Base-by-base conservation (phyloP, 1,140 invertebrate species). In the Apis dorsata region DNA sequence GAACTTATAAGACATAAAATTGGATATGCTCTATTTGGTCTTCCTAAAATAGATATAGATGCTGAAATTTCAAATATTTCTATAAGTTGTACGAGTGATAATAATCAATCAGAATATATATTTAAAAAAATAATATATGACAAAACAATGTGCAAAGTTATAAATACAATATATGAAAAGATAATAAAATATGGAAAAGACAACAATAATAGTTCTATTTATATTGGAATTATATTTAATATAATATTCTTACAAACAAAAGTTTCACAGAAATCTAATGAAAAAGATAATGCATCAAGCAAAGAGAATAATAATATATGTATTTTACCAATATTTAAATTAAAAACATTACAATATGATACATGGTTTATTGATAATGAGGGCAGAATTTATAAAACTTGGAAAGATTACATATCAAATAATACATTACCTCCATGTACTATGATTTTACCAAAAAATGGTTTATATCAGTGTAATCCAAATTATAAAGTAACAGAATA, bases 401-500 rank as follows among this genome's bases (percentile, higher is more conserved):
- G 92, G 92, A 13, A 81, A 2, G 90, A 91, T 79, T 94, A 91
- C 85, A 44, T 91, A 21, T 53, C 77, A n/a, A 92, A 91, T 11
- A 94, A 94, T 88, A 90, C 75, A 21, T 83, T 94, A 60, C 88
- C 89, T 3, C 34, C 79, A n/a, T 92, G 91, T 73, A 89, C 79
- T 28, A 93, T 94, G 91, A 86, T 92, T 60, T 68, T 90, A 28
- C 93, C 93, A 17, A 90, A 91, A 80, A 55, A 83, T 81, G 93
- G 93, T 21, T 71, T 83, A 70, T 94, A 94, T 83, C 87, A 91
- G 74, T 71, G 79, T 51, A 65, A 92, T 87, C 73, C 83, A 13
- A 15, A 60, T 17, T 81, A 79, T 60, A n/a, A 72, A 5, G 63
- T 80, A 53, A 75, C 83, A 2, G 79, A 88, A 11, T 60, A 84